These are phyloP conservation scores for Lucilia cuprina DNA, from an alignment of 1,140 invertebrate genomes.

Conservation along the genomic window DNA sequence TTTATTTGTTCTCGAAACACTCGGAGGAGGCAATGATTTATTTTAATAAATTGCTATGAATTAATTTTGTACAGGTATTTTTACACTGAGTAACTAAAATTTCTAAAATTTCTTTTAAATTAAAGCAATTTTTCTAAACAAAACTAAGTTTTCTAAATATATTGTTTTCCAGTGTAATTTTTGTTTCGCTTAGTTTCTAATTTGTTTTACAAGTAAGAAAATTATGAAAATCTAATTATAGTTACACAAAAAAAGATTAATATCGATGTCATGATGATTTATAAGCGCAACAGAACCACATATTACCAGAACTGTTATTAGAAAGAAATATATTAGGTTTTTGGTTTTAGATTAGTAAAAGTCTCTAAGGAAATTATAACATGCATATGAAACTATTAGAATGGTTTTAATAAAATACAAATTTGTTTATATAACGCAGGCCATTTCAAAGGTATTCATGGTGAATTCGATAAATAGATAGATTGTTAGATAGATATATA, in stretches of 20 bases:
- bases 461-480: too few species aligned
- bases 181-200: not conserved
- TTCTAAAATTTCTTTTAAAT: too few species aligned
- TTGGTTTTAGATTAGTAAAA: too few species aligned
- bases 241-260: not conserved
- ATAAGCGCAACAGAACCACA: not conserved
- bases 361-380: too few species aligned
- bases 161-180: not conserved
- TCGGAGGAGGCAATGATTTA: constrained; percentile 33
- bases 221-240: not conserved
- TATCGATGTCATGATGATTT: constrained; percentile 6
- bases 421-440: too few species aligned
- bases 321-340: not conserved
- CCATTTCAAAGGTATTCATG: too few species aligned
- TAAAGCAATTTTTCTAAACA: too few species aligned
- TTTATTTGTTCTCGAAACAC: not conserved
- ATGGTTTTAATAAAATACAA: too few species aligned
- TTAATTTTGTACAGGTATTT: not conserved
- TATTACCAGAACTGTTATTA: not conserved
- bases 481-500: too few species aligned
- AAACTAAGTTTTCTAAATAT: too few species aligned
- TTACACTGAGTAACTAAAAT: too few species aligned
- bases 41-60: constrained; percentile 3
- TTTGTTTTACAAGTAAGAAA: not conserved
- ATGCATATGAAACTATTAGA: too few species aligned